phyloP scores from a whole-genome alignment of 1,140 invertebrate species.

The Asobara japonica region DNA sequence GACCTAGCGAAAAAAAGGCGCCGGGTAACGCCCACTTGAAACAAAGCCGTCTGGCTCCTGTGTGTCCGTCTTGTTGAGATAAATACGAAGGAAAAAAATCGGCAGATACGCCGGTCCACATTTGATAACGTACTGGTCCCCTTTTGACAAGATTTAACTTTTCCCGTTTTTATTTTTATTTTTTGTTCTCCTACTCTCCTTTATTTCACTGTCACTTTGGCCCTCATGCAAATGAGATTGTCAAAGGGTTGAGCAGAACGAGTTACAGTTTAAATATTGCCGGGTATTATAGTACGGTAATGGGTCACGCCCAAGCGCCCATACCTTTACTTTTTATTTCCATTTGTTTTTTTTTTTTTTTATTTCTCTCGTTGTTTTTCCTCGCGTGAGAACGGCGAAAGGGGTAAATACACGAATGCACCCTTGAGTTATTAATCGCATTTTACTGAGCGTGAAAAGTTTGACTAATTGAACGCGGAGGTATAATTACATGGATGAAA shows the following conservation, averaged over 20 bases:
- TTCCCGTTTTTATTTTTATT: slow-evolving; percentile 17
- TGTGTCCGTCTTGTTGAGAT: slow-evolving; percentile 6
- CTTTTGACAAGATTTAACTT: background rate
- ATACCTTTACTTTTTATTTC: slow-evolving; percentile 8
- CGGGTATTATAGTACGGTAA: slow-evolving; percentile 49
- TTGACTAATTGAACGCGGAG: slow-evolving; percentile 24
- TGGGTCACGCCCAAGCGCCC: slow-evolving; percentile 58
- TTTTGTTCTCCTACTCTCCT: background rate
- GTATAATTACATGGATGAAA: background rate
- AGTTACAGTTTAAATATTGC: slow-evolving; percentile 45
- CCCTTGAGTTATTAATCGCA: slow-evolving; percentile 35
- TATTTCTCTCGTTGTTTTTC: slow-evolving; percentile 20
- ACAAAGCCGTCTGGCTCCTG: slow-evolving; percentile 31
- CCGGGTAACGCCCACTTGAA: slow-evolving; percentile 45
- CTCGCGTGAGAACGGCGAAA: slow-evolving; percentile 30
- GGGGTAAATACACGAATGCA: slow-evolving; percentile 27
- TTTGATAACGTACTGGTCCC: slow-evolving; percentile 8
- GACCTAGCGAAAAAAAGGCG: slow-evolving; percentile 45
- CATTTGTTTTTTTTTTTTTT: slow-evolving; percentile 16
- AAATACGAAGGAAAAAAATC: slow-evolving; percentile 10
- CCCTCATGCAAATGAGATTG: slow-evolving; percentile 38
- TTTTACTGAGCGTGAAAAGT: slow-evolving; percentile 32
- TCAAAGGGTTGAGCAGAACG: slow-evolving; percentile 38
- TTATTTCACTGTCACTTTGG: slow-evolving; percentile 14
- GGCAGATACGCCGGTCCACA: background rate